phyloP scores from a whole-genome alignment of 2,888 invertebrate species.

The Sinhomidia bicolor region DNA sequence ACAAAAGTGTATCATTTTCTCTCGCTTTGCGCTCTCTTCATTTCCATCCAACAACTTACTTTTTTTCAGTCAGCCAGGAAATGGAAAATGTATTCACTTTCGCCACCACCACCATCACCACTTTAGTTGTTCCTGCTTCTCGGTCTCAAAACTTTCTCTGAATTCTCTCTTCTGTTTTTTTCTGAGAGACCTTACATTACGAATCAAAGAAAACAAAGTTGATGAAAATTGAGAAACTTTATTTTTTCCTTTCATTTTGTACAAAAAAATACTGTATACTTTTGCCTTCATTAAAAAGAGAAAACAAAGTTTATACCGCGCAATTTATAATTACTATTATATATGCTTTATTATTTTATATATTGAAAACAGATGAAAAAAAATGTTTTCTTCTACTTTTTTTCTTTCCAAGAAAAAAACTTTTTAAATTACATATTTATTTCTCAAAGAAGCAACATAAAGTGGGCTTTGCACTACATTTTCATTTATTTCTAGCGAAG shows the following conservation, averaged over 20 bases:
- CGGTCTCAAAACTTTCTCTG: neutral
- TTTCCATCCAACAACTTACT: neutral
- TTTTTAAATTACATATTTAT: constrained; percentile 6
- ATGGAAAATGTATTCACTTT: neutral
- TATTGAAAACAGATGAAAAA: neutral
- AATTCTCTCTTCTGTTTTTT: too few relatives aligned
- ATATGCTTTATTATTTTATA: too few relatives aligned
- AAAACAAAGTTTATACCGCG: neutral
- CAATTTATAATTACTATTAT: neutral
- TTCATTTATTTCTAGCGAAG: neutral
- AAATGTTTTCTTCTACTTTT: too few relatives aligned
- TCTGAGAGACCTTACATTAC: too few relatives aligned
- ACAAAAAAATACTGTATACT: too few relatives aligned
- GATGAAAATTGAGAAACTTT: neutral
- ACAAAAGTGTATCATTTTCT: neutral
- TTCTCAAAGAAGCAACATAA: too few relatives aligned
- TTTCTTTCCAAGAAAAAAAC: neutral
- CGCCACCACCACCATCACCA: neutral
- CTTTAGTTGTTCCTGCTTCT: neutral
- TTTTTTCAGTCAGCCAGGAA: neutral
- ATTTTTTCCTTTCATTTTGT: neutral
- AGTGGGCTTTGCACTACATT: too few relatives aligned
- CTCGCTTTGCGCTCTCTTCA: neutral
- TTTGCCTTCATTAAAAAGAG: too few relatives aligned
- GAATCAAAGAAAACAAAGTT: neutral